Evolutionary conservation across 2,797 vertebrate species (phyloP), one percentile per base, ranked within the genome.

Genomic region (Pogonophryne albipinna): DNA sequence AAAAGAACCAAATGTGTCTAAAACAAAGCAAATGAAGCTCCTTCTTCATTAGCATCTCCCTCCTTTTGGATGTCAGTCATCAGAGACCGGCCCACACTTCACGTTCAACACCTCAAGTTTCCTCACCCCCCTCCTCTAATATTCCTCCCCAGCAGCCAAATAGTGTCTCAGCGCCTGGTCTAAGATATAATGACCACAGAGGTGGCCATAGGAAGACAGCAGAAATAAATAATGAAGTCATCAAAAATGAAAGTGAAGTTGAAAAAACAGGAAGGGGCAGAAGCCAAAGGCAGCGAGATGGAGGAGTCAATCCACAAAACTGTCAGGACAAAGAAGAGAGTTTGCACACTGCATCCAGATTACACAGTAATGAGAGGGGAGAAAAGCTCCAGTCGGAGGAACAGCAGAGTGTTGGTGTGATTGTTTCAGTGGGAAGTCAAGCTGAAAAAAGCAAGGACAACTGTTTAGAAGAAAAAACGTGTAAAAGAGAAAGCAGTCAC

Each of bases 391-490:
- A 80, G 23, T 83, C 87, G 64, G 88, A 93, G 49, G 94, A 95
- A 8, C 89, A 90, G 70, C 92, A 93, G 60, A 94, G 83, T 58
- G 95, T 99, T 66, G 97, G 97, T 47, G 98, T 99, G 74, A 99
- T 99, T 80, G 97, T 99, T 78, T 98, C 97, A 65, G 79, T 92
- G 42, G 89, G 85, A 84, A 91, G 82, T 83, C 91, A 91, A 4
- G 42, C 74, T 71, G 94, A 95, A 70, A 93, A 92, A 83, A 76
- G 64, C 82, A 95, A 93, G 79, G 92, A 91, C 60, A 89, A 91
- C 84, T 92, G 89, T 56, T 47, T 85, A 41, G 94, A 93, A 34
- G 94, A 94, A 23, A 95, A 94, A 67, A 89, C 87, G 17, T 86
- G 90, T 66, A 87, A 90, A 42, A 91, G 93, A 85, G 96, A 94